Evolutionary conservation across 2,113 vertebrate species (phyloP), one percentile per base, ranked within the genome.

Genomic region (Pseudonaja textilis): DNA sequence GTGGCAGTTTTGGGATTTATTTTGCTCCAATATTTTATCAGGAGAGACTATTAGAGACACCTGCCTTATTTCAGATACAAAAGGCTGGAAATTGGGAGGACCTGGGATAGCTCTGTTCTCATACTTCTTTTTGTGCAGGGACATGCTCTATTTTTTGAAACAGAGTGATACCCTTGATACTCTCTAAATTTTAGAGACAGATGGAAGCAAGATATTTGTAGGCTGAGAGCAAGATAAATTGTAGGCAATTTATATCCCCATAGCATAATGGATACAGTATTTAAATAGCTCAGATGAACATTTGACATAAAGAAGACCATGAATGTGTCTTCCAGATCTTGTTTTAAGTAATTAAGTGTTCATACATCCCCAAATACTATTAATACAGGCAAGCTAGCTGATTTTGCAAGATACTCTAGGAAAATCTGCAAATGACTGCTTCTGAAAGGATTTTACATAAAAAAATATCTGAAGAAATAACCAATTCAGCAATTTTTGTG

Each of bases 1-100:
- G 50, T 91, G 57, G 9, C 25, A 96, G 29, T 1, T 93, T 96
- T 93, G 61, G 11, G 92, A 94, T 96, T 94, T 95, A 93, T 95
- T 96, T 94, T 93, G 50, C 16, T 64, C 39, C 61, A 45, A 6
- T 2, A 1, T 47, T 26, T 96, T 96, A 10, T 52, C 5, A 89
- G 4, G 81, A 85, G 25, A 90, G 20, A 93, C 26, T 56, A 89
- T 3, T 42, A 81, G 93, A 29, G 86, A 92, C 45, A 20, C 90
- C 45, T 59, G 91, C 3, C 61, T 22, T 91, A 29, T 95, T 95
- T 89, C 92, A 81, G 74, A 90, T 45, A 89, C 8, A 91, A 81
- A 85, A 29, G 88, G 11, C 91, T 34, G 0, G 0, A 16, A 93
- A 91, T 16, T 16, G 87, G 87, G 0, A 54, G 1, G n/a, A 42